These are phyloP conservation scores for Diorhabda elongata DNA, from an alignment of 1,140 invertebrate genomes.

Conservation along the genomic window DNA sequence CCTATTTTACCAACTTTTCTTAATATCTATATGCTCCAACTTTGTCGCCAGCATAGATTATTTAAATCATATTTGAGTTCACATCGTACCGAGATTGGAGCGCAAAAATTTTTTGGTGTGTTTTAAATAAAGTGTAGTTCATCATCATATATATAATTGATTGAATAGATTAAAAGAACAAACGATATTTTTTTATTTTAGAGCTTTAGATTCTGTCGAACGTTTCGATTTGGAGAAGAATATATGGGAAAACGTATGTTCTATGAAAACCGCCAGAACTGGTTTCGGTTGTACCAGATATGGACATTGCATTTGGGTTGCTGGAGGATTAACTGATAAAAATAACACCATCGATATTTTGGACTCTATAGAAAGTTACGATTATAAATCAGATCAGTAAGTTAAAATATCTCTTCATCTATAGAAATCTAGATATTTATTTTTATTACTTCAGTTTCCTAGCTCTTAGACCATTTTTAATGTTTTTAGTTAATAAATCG, in stretches of 20 bases:
- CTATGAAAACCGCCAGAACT: conserved; percentile 54
- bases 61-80: too few species aligned
- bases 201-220: conserved; percentile 56
- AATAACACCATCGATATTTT: conserved; percentile 48
- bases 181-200: conserved; percentile 29
- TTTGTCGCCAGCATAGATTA: too few species aligned
- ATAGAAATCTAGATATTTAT: too few species aligned
- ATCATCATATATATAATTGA: conserved; percentile 6
- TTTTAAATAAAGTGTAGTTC: too few species aligned
- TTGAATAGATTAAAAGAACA: neutral
- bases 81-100: too few species aligned
- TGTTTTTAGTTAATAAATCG: too few species aligned
- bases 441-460: too few species aligned
- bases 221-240: conserved; percentile 53
- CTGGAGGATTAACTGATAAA: conserved; percentile 59
- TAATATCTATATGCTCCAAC: too few species aligned
- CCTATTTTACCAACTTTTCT: too few species aligned
- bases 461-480: too few species aligned
- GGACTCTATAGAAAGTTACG: conserved; percentile 58
- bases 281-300: conserved; percentile 56
- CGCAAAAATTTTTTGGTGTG: neutral
- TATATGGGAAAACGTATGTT: conserved; percentile 53
- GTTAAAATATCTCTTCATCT: conserved; percentile 14
- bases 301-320: conserved; percentile 60
- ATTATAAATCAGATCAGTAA: conserved; percentile 55